A percentile compares a stretch with the other conserved stretches of the same genome.
Evolutionary conservation across 1,140 invertebrate species (phyloP).

Genomic region (Drosophila santomea): DNA sequence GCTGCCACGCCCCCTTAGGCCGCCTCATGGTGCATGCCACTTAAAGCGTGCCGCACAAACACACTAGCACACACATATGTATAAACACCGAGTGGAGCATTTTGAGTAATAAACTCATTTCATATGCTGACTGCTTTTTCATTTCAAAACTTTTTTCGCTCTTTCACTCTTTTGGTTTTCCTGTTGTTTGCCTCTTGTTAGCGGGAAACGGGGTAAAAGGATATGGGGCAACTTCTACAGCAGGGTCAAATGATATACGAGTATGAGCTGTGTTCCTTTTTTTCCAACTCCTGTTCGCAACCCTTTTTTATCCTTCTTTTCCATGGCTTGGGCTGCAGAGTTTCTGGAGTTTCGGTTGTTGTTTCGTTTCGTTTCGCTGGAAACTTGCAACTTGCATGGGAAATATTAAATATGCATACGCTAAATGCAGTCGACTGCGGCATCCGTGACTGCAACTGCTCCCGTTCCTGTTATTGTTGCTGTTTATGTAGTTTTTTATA

Average conservation of each 20-base stretch:
- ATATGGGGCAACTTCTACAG: slow-evolving; percentile 15
- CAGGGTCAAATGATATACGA: slow-evolving; percentile 75
- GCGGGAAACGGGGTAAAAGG: slow-evolving; percentile 31
- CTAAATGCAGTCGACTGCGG: slow-evolving; percentile 53
- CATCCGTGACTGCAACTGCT: slow-evolving; percentile 31
- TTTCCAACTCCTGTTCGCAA: slow-evolving; percentile 18
- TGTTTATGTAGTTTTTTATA: slow-evolving; percentile 13
- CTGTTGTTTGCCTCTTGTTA: slow-evolving; percentile 73
- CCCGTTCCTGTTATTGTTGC: slow-evolving; percentile 10
- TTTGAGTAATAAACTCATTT: slow-evolving; percentile 84
- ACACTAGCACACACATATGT: slow-evolving; percentile 17
- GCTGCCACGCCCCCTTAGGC: slow-evolving; percentile 14
- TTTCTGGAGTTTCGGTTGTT: slow-evolving; percentile 42
- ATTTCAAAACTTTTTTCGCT: slow-evolving; percentile 71
- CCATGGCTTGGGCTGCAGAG: slow-evolving; percentile 28
- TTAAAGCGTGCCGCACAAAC: slow-evolving; percentile 62
- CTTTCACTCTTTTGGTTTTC: slow-evolving; percentile 30
- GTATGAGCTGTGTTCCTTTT: slow-evolving; percentile 40
- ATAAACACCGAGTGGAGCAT: slow-evolving; percentile 31
- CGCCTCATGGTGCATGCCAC: slow-evolving; percentile 60
- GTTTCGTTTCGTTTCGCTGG: slow-evolving; percentile 16
- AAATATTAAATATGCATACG: slow-evolving; percentile 75
- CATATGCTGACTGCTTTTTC: slow-evolving; percentile 83
- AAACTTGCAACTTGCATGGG: slow-evolving; percentile 39
- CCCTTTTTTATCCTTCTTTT: slow-evolving; percentile 27